phyloP scores from a whole-genome alignment of 2,888 invertebrate genomes.

The Pemphredon lugubris region DNA sequence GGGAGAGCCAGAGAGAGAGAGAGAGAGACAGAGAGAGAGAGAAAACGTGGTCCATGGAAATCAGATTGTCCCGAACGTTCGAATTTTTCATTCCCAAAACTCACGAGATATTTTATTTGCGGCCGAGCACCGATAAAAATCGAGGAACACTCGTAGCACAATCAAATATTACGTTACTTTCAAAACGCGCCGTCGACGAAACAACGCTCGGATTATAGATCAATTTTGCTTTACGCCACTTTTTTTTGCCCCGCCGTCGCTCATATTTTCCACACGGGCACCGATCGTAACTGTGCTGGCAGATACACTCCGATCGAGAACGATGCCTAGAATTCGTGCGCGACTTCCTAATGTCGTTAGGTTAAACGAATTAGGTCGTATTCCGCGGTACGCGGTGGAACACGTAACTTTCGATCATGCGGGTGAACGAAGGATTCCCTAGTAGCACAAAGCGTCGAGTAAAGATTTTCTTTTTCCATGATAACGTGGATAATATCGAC shows the following conservation, averaged over 20 bases:
- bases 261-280: not conserved
- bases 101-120: no score
- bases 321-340: constrained; percentile 31
- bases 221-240: not conserved
- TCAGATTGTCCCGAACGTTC: not conserved
- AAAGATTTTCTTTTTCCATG: no score
- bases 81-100: not conserved
- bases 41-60: no score
- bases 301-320: constrained; percentile 4
- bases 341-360: constrained; percentile 77
- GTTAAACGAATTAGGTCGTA: constrained; percentile 73
- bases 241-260: not conserved
- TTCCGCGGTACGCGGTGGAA: constrained; percentile 49
- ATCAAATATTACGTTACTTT: no score
- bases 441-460: no score
- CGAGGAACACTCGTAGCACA: no score
- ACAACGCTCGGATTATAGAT: not conserved
- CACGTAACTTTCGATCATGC: constrained; percentile 52
- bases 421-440: not conserved
- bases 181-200: not conserved
- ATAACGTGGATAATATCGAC: no score
- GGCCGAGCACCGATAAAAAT: no score
- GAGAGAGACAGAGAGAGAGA: constrained; percentile 15
- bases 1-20: no score
- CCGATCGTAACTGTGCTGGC: constrained; percentile 1